Percentiles rank a stretch among this genome's conserved stretches.
Evolutionary conservation across 2,113 vertebrate species (phyloP).

Genomic region (Crypturellus undulatus): DNA sequence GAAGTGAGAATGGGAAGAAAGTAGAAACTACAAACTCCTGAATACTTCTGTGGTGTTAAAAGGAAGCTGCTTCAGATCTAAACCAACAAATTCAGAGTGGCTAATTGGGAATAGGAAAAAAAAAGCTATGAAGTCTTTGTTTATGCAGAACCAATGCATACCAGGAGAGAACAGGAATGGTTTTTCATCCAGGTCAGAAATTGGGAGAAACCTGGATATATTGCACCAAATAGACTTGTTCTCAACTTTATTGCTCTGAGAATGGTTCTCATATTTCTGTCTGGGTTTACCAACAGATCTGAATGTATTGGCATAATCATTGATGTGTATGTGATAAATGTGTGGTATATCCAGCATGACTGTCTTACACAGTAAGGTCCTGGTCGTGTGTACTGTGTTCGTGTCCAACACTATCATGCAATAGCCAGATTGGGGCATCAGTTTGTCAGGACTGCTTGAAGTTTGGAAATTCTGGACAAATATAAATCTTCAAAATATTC

Average conservation of each 20-base stretch:
- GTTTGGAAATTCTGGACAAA: background rate
- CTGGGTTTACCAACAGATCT: background rate
- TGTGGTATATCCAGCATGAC: background rate
- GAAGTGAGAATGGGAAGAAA: background rate
- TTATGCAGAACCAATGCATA: background rate
- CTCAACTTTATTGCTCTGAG: background rate
- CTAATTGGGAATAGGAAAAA: background rate
- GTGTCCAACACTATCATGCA: background rate
- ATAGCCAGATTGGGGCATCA: background rate
- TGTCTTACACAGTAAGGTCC: background rate
- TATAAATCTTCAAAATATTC: background rate
- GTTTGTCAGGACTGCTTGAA: background rate
- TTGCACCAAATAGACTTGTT: background rate
- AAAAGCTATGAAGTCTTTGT: background rate
- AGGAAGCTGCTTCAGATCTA: background rate
- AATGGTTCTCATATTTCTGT: background rate
- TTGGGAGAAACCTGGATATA: background rate
- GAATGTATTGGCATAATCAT: background rate
- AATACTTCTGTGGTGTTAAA: background rate
- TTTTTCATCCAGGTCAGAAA: background rate
- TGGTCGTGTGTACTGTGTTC: background rate
- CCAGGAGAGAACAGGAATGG: background rate
- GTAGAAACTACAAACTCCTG: background rate
- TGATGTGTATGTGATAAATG: background rate
- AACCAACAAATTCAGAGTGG: background rate